phyloP scores from a whole-genome alignment of 2,888 invertebrate species.

The Synergus gifuensis region DNA sequence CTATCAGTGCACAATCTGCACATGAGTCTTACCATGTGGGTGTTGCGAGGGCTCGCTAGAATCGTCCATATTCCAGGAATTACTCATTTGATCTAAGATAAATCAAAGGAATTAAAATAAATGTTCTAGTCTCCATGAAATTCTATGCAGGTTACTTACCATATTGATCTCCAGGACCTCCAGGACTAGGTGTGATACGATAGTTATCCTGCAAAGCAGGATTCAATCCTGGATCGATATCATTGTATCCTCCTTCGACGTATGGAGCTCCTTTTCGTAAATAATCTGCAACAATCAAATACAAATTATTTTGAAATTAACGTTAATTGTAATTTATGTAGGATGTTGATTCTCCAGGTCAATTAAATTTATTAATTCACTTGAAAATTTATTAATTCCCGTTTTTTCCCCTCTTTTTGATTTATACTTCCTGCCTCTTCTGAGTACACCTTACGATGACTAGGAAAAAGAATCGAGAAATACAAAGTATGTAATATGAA shows the following conservation, averaged over 20 bases:
- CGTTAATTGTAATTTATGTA: not conserved
- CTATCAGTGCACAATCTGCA: too few species aligned
- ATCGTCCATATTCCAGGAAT: conserved; percentile 77
- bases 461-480: not conserved
- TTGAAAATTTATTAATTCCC: too few species aligned
- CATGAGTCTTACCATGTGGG: conserved; percentile 71
- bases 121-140: conserved; percentile 10
- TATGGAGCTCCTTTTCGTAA: conserved; percentile 79
- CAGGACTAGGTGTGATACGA: conserved; percentile 84
- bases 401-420: not conserved
- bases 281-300: conserved; percentile 77
- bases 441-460: too few species aligned
- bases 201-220: conserved; percentile 79
- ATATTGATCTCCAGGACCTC: conserved; percentile 82
- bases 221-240: conserved; percentile 80
- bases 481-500: not conserved
- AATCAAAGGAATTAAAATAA: conserved; percentile 6
- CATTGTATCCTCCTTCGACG: conserved; percentile 83
- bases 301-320: not conserved
- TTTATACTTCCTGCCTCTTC: too few species aligned
- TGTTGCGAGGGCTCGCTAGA: conserved; percentile 76
- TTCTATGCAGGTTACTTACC: conserved; percentile 69
- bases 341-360: not conserved
- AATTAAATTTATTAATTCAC: too few species aligned
- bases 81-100: conserved; percentile 76